phyloP scores from a whole-genome alignment of 2,888 invertebrate species.

The Lacanobia oleracea region DNA sequence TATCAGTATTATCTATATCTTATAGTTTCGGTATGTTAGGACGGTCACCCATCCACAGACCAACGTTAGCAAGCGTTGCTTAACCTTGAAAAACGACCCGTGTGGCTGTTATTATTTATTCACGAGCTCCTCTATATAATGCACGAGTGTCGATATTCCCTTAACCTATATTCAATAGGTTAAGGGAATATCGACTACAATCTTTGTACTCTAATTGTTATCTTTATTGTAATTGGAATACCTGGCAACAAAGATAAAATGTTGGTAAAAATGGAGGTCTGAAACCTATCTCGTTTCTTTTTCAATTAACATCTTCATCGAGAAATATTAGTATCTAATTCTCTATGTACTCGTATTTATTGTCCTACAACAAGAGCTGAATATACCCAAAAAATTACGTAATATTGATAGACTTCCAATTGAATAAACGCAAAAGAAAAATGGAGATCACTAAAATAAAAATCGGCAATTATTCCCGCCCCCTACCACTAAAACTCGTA shows the following conservation, averaged over 20 bases:
- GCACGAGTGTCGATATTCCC: too few relatives aligned
- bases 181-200: neutral
- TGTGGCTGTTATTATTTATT: too few relatives aligned
- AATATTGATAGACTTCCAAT: conserved; percentile 46
- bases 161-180: neutral
- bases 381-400: neutral
- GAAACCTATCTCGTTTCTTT: conserved; percentile 13
- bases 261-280: neutral
- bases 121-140: neutral
- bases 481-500: conserved; percentile 62
- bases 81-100: too few relatives aligned
- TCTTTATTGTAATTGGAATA: neutral
- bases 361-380: neutral
- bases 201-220: neutral
- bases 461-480: conserved; percentile 55
- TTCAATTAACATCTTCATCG: conserved; percentile 31
- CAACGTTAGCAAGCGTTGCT: too few relatives aligned
- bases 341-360: conserved; percentile 12
- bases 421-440: conserved; percentile 52
- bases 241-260: neutral
- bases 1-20: too few relatives aligned
- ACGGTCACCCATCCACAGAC: too few relatives aligned
- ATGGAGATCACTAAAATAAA: conserved; percentile 51
- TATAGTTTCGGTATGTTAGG: too few relatives aligned
- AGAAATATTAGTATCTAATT: conserved; percentile 10